Conservation (phyloP, 2,888 invertebrate genomes). For the Leptothorax acervorum region DNA sequence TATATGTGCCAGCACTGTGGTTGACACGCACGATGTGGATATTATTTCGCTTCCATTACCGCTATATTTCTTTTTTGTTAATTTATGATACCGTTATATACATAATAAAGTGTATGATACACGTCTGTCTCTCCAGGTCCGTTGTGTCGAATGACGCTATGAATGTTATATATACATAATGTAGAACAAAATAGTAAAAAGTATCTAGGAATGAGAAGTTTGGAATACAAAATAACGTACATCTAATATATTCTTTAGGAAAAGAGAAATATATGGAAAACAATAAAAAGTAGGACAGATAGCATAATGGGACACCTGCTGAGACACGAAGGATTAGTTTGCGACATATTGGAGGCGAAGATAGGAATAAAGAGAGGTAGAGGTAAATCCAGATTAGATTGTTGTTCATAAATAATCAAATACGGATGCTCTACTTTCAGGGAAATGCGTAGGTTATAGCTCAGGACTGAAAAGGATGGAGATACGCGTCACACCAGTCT, state of each 20-base stretch:
- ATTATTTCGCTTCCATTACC: background rate
- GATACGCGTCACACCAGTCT: no score
- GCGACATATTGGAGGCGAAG: no score
- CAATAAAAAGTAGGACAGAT: no score
- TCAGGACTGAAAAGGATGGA: no score
- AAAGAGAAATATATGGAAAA: no score
- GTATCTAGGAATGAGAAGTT: background rate
- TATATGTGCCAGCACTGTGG: background rate
- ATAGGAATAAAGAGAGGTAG: no score
- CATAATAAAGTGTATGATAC: background rate
- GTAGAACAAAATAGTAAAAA: background rate
- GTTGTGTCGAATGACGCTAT: background rate
- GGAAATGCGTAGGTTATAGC: no score
- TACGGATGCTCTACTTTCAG: no score
- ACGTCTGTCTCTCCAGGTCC: background rate
- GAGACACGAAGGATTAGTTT: no score
- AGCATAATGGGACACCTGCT: no score
- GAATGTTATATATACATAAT: background rate
- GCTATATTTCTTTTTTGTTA: background rate
- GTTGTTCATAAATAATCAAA: no score
- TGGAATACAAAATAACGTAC: background rate
- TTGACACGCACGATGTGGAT: background rate
- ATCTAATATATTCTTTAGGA: background rate
- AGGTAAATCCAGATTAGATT: no score
- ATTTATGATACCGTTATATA: background rate